Conservation (phyloP, 2,888 invertebrate genomes). For the Sinopyrophorus schimmeli region DNA sequence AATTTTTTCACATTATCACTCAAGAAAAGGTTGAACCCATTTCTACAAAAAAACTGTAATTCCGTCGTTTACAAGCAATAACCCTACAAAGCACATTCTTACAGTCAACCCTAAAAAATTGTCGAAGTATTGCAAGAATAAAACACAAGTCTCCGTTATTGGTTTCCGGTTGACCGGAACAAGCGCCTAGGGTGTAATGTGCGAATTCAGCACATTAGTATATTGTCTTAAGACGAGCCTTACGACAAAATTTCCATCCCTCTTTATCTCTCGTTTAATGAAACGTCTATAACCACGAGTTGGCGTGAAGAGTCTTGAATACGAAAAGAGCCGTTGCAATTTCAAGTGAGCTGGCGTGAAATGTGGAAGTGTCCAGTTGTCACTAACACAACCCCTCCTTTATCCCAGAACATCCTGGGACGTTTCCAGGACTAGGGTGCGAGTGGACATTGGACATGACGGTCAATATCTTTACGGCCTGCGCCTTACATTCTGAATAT, state of each 20-base stretch:
- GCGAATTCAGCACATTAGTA: slow-evolving; percentile 48
- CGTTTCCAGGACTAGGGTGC: slow-evolving; percentile 21
- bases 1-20: no score
- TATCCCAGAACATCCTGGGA: slow-evolving; percentile 22
- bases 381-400: slow-evolving; percentile 36
- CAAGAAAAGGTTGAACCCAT: no score
- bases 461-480: slow-evolving; percentile 42
- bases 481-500: slow-evolving; percentile 35
- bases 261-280: slow-evolving; percentile 8
- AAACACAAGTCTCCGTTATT: slow-evolving; percentile 38
- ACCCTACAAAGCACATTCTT: no score
- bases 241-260: slow-evolving; percentile 8
- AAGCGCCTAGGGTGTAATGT: slow-evolving; percentile 42
- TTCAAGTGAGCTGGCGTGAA: slow-evolving; percentile 44
- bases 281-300: slow-evolving; percentile 12
- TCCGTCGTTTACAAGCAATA: no score
- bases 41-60: no score
- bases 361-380: slow-evolving; percentile 49
- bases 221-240: slow-evolving; percentile 11
- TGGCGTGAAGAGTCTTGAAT: slow-evolving; percentile 10
- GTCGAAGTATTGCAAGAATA: slow-evolving; percentile 14
- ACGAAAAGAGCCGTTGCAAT: slow-evolving; percentile 36
- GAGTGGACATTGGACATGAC: slow-evolving; percentile 27
- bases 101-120: slow-evolving; percentile 3
- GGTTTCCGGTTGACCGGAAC: slow-evolving; percentile 49